These are phyloP conservation scores for Pelodytes ibericus DNA, from an alignment of 2,797 vertebrate species.

Conservation along the genomic window DNA sequence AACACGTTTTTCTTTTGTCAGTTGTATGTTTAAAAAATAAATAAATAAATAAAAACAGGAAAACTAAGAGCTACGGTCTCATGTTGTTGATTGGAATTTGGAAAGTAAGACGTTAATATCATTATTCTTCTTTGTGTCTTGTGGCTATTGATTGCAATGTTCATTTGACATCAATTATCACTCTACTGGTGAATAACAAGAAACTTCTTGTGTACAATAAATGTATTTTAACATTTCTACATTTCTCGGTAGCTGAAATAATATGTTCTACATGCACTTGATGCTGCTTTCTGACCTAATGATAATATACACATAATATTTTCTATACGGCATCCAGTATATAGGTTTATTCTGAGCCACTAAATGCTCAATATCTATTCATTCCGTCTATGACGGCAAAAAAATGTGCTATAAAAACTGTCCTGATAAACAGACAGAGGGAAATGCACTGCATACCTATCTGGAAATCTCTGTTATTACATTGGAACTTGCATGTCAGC, in stretches of 20 bases:
- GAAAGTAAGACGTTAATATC: no score
- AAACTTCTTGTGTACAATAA: neutral
- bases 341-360: conserved; percentile 3
- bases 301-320: conserved; percentile 3
- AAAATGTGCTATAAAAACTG: neutral
- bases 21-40: no score
- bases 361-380: neutral
- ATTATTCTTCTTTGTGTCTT: neutral
- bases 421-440: neutral
- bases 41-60: no score
- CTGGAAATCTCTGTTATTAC: neutral
- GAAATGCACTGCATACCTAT: neutral
- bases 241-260: neutral
- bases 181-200: conserved; percentile 3
- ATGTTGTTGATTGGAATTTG: no score
- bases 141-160: conserved; percentile 1
- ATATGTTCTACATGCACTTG: neutral
- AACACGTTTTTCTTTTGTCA: no score
- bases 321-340: neutral
- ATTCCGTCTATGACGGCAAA: neutral
- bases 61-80: no score
- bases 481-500: neutral
- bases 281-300: neutral
- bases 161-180: conserved; percentile 9
- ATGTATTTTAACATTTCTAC: neutral